A percentile compares a stretch with the other conserved stretches of the same genome.
These are phyloP conservation scores for Pachyseris speciosa DNA, from an alignment of 64 coral and sea anemone species.

Conservation along the genomic window DNA sequence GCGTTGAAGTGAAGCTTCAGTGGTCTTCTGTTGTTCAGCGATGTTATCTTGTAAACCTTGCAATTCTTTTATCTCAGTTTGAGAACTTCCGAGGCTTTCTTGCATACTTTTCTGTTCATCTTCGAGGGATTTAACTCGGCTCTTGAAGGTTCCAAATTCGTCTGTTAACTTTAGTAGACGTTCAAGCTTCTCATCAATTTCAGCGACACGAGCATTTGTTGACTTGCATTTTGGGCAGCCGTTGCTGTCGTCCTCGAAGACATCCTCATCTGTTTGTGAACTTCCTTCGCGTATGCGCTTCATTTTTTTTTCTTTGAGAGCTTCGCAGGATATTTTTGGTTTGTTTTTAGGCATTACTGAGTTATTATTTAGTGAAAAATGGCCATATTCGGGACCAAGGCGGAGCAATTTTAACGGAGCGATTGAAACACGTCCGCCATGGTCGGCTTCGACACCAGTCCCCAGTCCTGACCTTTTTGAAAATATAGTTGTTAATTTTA, in stretches of 20 bases:
- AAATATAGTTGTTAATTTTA: too few species aligned
- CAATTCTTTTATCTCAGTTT: too few species aligned
- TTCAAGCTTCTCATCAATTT: neutral
- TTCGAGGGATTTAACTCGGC: neutral
- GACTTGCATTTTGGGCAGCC: neutral
- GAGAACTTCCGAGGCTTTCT: too few species aligned
- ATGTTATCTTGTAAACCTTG: conserved; percentile 5
- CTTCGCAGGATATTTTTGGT: conserved; percentile 12
- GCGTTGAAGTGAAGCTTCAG: neutral
- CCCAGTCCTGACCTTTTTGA: too few species aligned
- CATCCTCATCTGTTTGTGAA: neutral
- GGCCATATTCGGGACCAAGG: neutral
- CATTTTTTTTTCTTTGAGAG: neutral
- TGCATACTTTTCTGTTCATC: neutral
- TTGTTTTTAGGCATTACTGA: conserved; percentile 7
- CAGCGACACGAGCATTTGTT: neutral
- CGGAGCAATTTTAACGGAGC: neutral
- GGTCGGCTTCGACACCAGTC: neutral
- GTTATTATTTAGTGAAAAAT: neutral
- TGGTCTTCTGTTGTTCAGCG: neutral
- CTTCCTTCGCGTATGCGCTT: neutral
- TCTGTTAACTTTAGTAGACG: neutral
- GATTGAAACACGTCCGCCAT: neutral
- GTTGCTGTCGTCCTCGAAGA: neutral
- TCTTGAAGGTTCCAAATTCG: conserved; percentile 4